phyloP scores from a whole-genome alignment of 2,888 invertebrate species.

The Leuctra nigra region DNA sequence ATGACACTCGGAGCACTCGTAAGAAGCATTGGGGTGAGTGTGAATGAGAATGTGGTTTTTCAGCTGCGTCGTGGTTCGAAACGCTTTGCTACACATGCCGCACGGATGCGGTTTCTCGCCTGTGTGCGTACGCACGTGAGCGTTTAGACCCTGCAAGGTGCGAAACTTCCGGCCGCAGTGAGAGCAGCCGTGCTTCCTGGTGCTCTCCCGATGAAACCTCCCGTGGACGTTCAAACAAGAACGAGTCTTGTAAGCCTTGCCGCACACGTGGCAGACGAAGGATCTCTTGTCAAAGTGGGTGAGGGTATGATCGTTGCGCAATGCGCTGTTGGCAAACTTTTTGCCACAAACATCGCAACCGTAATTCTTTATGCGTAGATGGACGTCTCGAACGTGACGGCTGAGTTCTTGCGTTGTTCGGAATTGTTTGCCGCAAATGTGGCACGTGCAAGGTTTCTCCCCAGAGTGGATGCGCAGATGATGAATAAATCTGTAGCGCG shows the following conservation, averaged over 20 bases:
- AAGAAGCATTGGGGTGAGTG: neutral
- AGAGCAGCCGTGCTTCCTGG: conserved; percentile 50
- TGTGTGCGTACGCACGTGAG: conserved; percentile 42
- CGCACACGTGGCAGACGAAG: conserved; percentile 34
- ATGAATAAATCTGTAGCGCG: conserved; percentile 15
- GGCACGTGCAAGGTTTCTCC: conserved; percentile 58
- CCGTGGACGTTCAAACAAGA: conserved; percentile 56
- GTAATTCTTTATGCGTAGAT: conserved; percentile 43
- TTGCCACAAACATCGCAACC: conserved; percentile 43
- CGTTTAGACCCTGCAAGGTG: conserved; percentile 2
- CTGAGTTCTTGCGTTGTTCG: neutral
- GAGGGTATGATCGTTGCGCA: conserved; percentile 34
- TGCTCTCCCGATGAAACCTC: conserved; percentile 47
- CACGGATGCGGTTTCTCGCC: conserved; percentile 56
- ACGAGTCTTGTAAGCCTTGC: conserved; percentile 54
- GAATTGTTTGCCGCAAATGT: conserved; percentile 59
- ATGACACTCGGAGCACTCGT: neutral
- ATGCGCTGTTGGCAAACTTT: neutral
- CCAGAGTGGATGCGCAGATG: conserved; percentile 47
- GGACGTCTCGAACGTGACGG: conserved; percentile 46
- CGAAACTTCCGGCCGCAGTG: conserved; percentile 28
- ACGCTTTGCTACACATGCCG: conserved; percentile 41
- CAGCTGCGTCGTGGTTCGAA: neutral
- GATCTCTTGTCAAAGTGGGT: conserved; percentile 39
- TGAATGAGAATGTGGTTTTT: neutral